Evolutionary conservation across 2,797 vertebrate species (phyloP).

Genomic region (Brotula barbata): DNA sequence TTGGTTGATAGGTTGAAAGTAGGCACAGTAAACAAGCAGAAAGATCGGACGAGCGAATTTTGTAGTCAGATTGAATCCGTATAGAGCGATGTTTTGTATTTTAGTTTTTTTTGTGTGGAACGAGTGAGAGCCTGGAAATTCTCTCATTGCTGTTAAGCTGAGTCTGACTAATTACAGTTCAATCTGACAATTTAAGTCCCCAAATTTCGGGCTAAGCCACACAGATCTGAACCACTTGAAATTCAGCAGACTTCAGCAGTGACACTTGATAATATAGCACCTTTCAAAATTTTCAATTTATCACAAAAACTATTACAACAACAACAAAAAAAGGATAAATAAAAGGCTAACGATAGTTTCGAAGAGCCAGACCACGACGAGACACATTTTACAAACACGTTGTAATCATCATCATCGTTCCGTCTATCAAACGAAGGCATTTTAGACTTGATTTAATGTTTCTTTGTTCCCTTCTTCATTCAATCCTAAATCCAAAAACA

Average conservation of each 20-base stretch:
- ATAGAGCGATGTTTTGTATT: too few species aligned
- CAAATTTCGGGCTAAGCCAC: background rate
- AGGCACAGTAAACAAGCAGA: too few species aligned
- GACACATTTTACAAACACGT: background rate
- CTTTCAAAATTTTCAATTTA: conserved; percentile 7
- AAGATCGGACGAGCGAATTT: too few species aligned
- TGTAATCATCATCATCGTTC: too few species aligned
- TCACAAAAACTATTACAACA: conserved; percentile 17
- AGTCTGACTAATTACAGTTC: conserved; percentile 13
- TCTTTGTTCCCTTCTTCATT: conserved; percentile 2
- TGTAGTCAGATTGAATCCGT: too few species aligned
- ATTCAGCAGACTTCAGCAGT: conserved; percentile 10
- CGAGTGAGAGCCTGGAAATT: conserved; percentile 2
- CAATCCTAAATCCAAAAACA: background rate
- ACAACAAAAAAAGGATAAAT: conserved; percentile 17
- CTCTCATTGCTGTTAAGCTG: background rate
- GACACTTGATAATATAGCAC: conserved; percentile 19
- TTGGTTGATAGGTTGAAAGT: too few species aligned
- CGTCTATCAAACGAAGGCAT: too few species aligned
- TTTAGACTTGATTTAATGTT: background rate
- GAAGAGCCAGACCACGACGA: conserved; percentile 17
- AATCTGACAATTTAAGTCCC: conserved; percentile 9
- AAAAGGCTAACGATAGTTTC: conserved; percentile 1
- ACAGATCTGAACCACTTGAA: conserved; percentile 10
- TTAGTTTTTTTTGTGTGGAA: too few species aligned